Evolutionary conservation across 2,888 invertebrate genomes (phyloP).

Genomic region (Rhingia rostrata): DNA sequence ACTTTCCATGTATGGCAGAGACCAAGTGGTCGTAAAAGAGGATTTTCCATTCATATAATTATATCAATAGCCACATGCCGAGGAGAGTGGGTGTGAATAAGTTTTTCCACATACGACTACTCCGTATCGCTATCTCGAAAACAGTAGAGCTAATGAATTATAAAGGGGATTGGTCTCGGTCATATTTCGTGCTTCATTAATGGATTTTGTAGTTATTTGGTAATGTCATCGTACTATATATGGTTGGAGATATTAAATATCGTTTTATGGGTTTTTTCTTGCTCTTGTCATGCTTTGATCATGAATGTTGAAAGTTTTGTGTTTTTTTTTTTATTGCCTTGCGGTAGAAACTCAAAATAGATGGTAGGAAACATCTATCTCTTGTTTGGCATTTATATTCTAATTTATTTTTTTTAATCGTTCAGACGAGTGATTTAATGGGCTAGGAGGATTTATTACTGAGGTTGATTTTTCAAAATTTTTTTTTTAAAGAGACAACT

Average conservation of each 20-base stretch:
- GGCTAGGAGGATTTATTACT: not conserved
- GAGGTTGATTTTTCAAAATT: too few species aligned
- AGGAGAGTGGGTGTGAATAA: slow-evolving; percentile 39
- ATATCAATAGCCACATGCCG: not conserved
- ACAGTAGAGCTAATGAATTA: slow-evolving; percentile 59
- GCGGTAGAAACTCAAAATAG: not conserved
- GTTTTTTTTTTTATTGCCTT: not conserved
- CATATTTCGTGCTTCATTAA: slow-evolving; percentile 70
- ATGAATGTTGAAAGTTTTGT: slow-evolving; percentile 7
- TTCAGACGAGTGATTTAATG: not conserved
- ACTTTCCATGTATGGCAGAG: slow-evolving; percentile 36
- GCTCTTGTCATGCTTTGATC: not conserved
- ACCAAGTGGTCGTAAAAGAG: slow-evolving; percentile 33
- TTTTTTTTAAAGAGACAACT: too few species aligned
- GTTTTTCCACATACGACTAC: not conserved
- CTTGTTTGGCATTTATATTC: not conserved
- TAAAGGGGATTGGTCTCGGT: slow-evolving; percentile 59
- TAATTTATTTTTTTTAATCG: not conserved
- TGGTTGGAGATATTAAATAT: slow-evolving; percentile 29
- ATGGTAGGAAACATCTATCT: not conserved
- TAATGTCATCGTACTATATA: slow-evolving; percentile 13
- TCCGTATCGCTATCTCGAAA: not conserved
- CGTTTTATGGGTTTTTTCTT: slow-evolving; percentile 1
- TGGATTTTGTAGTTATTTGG: slow-evolving; percentile 36
- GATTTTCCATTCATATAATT: slow-evolving; percentile 28